Evolutionary conservation across 2,888 invertebrate species (phyloP).

Genomic region (Patella pellucida): DNA sequence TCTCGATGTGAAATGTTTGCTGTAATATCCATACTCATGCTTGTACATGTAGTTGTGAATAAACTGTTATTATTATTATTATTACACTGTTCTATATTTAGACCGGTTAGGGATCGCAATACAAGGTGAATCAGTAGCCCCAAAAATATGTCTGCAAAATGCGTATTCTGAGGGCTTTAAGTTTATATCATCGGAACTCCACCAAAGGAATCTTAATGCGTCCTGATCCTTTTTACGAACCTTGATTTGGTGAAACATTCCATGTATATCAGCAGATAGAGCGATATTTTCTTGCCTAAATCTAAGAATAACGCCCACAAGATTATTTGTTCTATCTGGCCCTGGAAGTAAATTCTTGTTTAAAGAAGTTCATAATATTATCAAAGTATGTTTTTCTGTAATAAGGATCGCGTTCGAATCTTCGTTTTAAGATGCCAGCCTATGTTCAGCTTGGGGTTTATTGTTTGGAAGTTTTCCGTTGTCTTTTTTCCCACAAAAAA

Average conservation of each 20-base stretch:
- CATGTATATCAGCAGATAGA: constrained; percentile 36
- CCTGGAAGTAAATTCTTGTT: constrained; percentile 38
- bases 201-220: constrained; percentile 36
- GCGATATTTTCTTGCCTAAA: constrained; percentile 40
- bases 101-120: no score
- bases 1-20: no score
- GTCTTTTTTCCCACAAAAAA: neutral
- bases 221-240: constrained; percentile 29
- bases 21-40: no score
- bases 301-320: constrained; percentile 36
- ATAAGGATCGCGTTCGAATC: no score
- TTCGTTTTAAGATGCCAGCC: neutral
- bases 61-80: no score
- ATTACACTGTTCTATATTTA: no score
- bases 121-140: constrained; percentile 17
- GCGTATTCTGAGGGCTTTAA: constrained; percentile 13
- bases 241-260: constrained; percentile 33
- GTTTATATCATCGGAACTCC: constrained; percentile 16
- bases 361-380: constrained; percentile 28
- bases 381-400: no score
- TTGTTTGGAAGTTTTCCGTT: neutral
- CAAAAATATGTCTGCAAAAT: constrained; percentile 27
- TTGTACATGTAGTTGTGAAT: no score
- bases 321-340: constrained; percentile 40
- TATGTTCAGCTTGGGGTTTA: neutral